A percentile compares a stretch with the other conserved stretches of the same genome.
Evolutionary conservation across 1,140 invertebrate species (phyloP).

Genomic region (Neodiprion fabricii): DNA sequence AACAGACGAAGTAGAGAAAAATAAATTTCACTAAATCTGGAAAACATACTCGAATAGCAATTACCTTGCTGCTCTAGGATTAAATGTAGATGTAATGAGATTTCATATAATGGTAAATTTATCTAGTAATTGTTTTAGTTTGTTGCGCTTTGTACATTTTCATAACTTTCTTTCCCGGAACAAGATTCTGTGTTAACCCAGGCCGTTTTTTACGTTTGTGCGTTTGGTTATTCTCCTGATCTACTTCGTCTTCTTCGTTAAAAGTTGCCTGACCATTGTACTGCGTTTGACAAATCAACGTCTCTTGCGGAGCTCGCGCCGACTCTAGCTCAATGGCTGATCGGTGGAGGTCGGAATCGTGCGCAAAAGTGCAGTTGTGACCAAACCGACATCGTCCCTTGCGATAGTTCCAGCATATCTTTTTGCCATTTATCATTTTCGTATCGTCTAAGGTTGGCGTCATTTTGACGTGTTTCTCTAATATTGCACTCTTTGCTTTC

Average conservation of each 20-base stretch:
- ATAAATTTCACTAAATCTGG: background rate
- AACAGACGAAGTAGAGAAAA: too few relatives aligned
- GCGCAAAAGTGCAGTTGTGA: constrained; percentile 90
- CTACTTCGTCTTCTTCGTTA: constrained; percentile 60
- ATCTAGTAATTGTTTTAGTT: constrained; percentile 60
- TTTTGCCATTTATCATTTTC: constrained; percentile 83
- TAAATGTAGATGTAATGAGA: too few relatives aligned
- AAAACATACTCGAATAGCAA: too few relatives aligned
- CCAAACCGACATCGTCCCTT: constrained; percentile 91
- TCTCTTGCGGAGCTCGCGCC: constrained; percentile 63
- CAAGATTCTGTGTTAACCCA: constrained; percentile 76
- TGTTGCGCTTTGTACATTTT: constrained; percentile 76
- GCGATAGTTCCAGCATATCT: constrained; percentile 93
- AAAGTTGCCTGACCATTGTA: constrained; percentile 45
- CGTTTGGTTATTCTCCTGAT: constrained; percentile 64
- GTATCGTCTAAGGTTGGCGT: constrained; percentile 71
- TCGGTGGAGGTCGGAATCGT: constrained; percentile 83
- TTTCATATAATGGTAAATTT: constrained; percentile 41
- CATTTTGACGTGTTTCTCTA: constrained; percentile 96
- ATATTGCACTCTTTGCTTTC: constrained; percentile 81
- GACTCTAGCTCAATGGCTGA: constrained; percentile 64
- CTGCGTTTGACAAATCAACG: constrained; percentile 57
- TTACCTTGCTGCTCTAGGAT: too few relatives aligned
- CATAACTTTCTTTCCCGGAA: constrained; percentile 86
- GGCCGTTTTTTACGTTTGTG: constrained; percentile 75